These are phyloP conservation scores for Takifugu rubripes DNA, from an alignment of 2,797 vertebrate species.

Conservation along the genomic window DNA sequence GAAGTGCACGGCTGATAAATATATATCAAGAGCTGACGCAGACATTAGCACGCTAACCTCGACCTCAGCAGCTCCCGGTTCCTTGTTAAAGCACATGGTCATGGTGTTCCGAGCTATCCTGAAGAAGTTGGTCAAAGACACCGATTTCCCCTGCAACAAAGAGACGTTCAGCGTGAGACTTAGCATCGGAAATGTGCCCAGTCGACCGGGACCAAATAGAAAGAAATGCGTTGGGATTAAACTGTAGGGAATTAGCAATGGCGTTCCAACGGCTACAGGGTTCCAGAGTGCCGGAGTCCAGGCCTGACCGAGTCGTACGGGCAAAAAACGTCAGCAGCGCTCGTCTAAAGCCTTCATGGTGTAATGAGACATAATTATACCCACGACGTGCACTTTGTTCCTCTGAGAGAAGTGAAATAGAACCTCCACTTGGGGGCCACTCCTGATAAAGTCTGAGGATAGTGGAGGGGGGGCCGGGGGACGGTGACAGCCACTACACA, in stretches of 20 bases:
- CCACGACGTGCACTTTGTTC: constrained; percentile 56
- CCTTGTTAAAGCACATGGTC: constrained; percentile 99
- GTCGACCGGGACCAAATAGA: no score
- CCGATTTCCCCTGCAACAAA: constrained; percentile 89
- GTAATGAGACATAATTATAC: constrained; percentile 53
- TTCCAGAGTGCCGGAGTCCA: no score
- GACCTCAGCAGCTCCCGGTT: constrained; percentile 91
- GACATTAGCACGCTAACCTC: constrained; percentile 79
- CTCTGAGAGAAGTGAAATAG: constrained; percentile 40
- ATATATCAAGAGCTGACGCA: no score
- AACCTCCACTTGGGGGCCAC: constrained; percentile 36
- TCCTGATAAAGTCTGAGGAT: constrained; percentile 27
- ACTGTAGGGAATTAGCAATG: neutral
- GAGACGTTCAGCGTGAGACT: constrained; percentile 13
- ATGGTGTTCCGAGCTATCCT: constrained; percentile 98
- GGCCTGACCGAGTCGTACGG: no score
- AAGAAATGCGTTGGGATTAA: no score
- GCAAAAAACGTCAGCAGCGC: constrained; percentile 4
- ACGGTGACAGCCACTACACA: constrained; percentile 24
- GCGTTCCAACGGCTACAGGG: neutral
- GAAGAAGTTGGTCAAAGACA: constrained; percentile 98
- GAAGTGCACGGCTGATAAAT: no score
- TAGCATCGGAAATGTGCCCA: neutral
- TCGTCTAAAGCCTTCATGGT: constrained; percentile 31
- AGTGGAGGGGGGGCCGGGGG: constrained; percentile 38